Percentiles rank a stretch among this genome's conserved stretches.
phyloP scores from a whole-genome alignment of 2,888 invertebrate genomes.

The Ctena decussata region DNA sequence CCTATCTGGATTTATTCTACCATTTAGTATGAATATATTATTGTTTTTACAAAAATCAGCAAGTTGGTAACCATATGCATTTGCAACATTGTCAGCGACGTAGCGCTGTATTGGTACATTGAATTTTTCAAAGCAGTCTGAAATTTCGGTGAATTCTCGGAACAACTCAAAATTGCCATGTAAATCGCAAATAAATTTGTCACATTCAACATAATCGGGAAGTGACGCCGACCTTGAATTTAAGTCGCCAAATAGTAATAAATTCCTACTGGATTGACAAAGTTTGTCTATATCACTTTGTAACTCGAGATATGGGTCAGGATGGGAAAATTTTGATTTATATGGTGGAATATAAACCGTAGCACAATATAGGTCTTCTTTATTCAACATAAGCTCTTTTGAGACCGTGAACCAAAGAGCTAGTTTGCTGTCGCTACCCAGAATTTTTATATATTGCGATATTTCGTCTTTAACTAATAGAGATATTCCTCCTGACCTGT shows the following conservation, averaged over 20 bases:
- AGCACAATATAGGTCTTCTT: not conserved
- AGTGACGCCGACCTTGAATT: not conserved
- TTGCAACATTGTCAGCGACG: not conserved
- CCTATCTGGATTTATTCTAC: not conserved
- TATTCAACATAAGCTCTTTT: not conserved
- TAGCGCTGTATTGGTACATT: not conserved
- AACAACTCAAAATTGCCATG: not conserved
- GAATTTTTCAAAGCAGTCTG: not conserved
- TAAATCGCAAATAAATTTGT: not conserved
- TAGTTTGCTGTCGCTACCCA: not conserved
- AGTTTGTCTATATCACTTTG: slow-evolving; percentile 2
- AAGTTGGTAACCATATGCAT: slow-evolving; percentile 1
- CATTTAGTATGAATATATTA: not conserved
- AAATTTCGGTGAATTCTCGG: not conserved
- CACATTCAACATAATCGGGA: not conserved
- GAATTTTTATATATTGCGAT: not conserved
- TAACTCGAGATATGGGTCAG: slow-evolving; percentile 11
- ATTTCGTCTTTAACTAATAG: not conserved
- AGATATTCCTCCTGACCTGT: slow-evolving; percentile 15
- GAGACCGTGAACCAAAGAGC: not conserved
- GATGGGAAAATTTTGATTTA: not conserved
- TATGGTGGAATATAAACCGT: slow-evolving; percentile 5
- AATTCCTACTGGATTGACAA: not conserved
- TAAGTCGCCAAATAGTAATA: slow-evolving; percentile 1
- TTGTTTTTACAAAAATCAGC: slow-evolving; percentile 13